Conservation (phyloP, 1,140 invertebrate genomes). For the Mesaphorura yosii region DNA sequence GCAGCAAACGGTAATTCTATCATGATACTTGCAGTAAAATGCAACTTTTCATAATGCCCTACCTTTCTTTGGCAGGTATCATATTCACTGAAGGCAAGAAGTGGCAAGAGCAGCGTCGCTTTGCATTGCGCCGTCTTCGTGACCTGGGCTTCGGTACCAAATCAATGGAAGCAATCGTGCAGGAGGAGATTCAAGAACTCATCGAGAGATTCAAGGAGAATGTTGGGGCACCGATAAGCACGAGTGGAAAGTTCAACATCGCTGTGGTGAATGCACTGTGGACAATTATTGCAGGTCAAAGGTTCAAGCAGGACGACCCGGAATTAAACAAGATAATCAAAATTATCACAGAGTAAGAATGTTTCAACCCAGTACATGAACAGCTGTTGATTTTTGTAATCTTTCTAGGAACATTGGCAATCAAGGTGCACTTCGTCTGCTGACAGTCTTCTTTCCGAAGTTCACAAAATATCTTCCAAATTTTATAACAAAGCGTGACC, state of each 20-base stretch:
- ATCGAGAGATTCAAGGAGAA: neutral
- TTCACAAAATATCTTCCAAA: slow-evolving; percentile 18
- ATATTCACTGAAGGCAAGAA: slow-evolving; percentile 7
- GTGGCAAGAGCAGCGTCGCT: slow-evolving; percentile 12
- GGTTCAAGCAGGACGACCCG: slow-evolving; percentile 9
- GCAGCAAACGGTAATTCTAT: neutral
- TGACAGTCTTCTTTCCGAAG: slow-evolving; percentile 23
- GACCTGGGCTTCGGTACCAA: slow-evolving; percentile 8
- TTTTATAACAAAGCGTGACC: slow-evolving; percentile 10
- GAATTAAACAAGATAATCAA: slow-evolving; percentile 7
- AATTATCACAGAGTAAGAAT: slow-evolving; percentile 4
- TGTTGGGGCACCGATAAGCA: slow-evolving; percentile 8
- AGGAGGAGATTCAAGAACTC: slow-evolving; percentile 11
- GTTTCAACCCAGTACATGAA: neutral
- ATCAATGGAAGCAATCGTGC: slow-evolving; percentile 1
- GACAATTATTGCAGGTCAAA: slow-evolving; percentile 11
- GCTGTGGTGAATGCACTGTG: slow-evolving; percentile 13
- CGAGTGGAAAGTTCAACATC: slow-evolving; percentile 10
- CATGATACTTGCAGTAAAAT: neutral
- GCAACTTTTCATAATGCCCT: neutral
- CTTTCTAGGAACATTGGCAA: slow-evolving; percentile 17
- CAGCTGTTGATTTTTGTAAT: neutral
- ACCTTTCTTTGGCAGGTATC: neutral
- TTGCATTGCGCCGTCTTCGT: slow-evolving; percentile 3
- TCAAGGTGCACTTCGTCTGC: slow-evolving; percentile 10